Evolutionary conservation across 2,888 invertebrate species (phyloP).

Genomic region (Pecten maximus): DNA sequence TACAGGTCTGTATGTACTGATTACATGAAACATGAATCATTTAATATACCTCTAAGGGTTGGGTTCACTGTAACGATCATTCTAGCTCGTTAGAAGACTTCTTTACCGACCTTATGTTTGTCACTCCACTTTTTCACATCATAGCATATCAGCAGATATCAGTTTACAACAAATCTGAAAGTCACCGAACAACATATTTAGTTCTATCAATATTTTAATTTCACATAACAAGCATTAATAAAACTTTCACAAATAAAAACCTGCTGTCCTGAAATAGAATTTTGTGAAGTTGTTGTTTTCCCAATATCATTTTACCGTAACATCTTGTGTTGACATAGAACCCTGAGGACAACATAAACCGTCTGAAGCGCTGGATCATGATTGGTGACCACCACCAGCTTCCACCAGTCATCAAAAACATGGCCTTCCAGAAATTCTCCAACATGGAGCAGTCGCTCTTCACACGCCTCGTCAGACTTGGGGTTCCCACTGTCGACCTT

Average conservation of each 20-base stretch:
- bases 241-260: no score
- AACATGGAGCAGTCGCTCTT: conserved; percentile 99
- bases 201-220: no score
- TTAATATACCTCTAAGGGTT: neutral
- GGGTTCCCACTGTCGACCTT: conserved; percentile 97
- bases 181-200: no score
- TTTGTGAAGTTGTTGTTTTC: neutral
- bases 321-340: conserved; percentile 84
- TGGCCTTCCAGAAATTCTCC: conserved; percentile 99
- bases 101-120: no score
- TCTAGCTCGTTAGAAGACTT: no score
- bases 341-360: conserved; percentile 96
- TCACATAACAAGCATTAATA: no score
- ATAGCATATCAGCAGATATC: no score
- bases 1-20: conserved; percentile 86
- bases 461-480: conserved; percentile 96
- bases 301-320: neutral
- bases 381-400: conserved; percentile 99
- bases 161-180: no score
- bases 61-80: neutral
- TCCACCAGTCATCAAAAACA: conserved; percentile 99
- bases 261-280: no score
- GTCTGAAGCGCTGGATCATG: conserved; percentile 99
- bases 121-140: no score
- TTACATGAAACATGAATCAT: neutral